Base-by-base conservation (phyloP, 2,113 vertebrate genomes). In the Dryoscopus gambensis region DNA sequence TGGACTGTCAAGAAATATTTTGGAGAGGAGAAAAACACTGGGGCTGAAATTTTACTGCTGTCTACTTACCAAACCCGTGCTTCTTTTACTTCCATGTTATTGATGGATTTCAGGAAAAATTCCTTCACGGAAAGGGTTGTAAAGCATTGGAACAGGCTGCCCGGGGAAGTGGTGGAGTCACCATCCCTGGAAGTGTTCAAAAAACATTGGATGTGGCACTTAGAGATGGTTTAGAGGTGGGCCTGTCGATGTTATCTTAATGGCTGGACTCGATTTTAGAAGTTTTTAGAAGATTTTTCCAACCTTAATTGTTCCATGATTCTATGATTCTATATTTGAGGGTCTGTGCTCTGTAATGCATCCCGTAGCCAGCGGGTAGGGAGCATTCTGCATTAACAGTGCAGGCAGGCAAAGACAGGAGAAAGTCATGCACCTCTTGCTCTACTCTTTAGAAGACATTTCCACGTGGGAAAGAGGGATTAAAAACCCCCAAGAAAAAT, bases 241-340 rank as follows among this genome's bases (percentile, higher is more conserved):
- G 8, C 42, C 19, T 57, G 42, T 11, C 25, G 16, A 27, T 50
- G 8, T 57, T 35, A 8, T 27, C 12, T 8, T 28, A 16, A 11
- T 44, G 59, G 10, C 4, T 49, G 27, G 27, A 16, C 30, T 33
- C 0, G 6, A 33, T 57, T 56, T 50, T 19, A 50, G 59, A 42
- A 18, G 6, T 28, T 57, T 56, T 50, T 19, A 50, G 59, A 42
- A 18, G 35, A 35, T 9, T 50, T 57, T 50, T 65, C 21, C 59
- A 37, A 9, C 25, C 11, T 73, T 15, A 10, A 22, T 44, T 35
- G 12, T 44, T 23, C 59, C 18, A 19, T 27, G 22, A 35, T 22
- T 56, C 8, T 5, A 5, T 0, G 0, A 16, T 40, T 35, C 57
- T 22, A 0, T 24, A 2, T 70, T 19, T 63, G 20, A 55, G 39